Conservation (phyloP, 2,113 vertebrate genomes). For the Oryctolagus cuniculus region DNA sequence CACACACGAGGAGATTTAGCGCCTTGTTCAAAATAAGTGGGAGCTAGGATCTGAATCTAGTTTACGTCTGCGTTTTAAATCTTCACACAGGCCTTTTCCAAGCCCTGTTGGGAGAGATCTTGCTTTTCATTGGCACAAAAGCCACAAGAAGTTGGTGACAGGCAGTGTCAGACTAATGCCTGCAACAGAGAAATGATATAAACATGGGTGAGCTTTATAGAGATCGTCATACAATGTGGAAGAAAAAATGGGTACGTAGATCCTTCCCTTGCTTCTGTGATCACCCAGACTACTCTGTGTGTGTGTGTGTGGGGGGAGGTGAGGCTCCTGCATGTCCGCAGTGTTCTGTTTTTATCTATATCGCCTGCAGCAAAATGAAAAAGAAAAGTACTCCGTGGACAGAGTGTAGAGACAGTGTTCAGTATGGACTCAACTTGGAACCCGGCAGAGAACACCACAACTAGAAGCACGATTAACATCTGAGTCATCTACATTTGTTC, state of each 20-base stretch:
- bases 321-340: neutral
- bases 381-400: neutral
- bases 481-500: neutral
- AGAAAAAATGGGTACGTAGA: neutral
- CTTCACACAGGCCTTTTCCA: neutral
- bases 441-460: neutral
- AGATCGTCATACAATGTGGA: neutral
- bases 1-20: neutral
- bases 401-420: slow-evolving; percentile 14
- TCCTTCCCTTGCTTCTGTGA: neutral
- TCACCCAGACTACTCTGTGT: neutral
- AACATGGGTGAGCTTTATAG: neutral
- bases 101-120: neutral
- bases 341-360: neutral
- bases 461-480: neutral
- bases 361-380: neutral
- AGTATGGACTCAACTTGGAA: neutral
- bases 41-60: neutral
- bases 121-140: neutral
- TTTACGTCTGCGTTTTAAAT: neutral
- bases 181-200: neutral
- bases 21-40: neutral
- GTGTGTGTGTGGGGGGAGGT: neutral
- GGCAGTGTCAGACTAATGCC: neutral
- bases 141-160: neutral